Evolutionary conservation across 2,888 invertebrate genomes (phyloP), one percentile per base, ranked within the genome.

Genomic region (Andrena trimmerana): DNA sequence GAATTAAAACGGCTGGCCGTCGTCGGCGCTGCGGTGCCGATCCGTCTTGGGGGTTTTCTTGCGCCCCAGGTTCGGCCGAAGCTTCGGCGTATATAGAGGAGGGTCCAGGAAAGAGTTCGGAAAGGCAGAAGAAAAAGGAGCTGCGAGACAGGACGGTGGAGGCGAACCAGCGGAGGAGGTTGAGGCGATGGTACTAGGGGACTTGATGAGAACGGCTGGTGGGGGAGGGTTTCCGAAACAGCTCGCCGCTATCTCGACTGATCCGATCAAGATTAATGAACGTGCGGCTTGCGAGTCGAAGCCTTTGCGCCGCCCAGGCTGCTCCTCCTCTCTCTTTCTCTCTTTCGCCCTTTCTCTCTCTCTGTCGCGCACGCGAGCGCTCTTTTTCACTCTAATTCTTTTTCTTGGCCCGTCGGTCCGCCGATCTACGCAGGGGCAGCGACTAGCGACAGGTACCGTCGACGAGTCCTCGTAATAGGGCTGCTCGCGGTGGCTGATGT

Each of bases 201-300:
- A 90, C 89, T 91, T 90, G 92, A 90, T 87, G 92, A 89, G 88
- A 90, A 90, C 87, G 90, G 90, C 84, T 87, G 90, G 86, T 89
- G 90, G 89, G 91, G 88, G 90, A 90, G 91, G 93, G 93, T 94
- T 94, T 93, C 93, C 93, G 93, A 94, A 93, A 93, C 93, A 93
- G 92, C 92, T 94, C 93, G 93, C 93, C 92, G 93, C 92, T 93
- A 92, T 93, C 91, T 92, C 92, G 91, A 93, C 94, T 93, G 94
- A 94, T 92, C 93, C 92, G 93, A 94, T 93, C 92, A 94, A 93
- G 93, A 94, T 94, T 94, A 95, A 95, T 95, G 95, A 95, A 95
- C 94, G 92, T 94, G 94, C 94, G 95, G 95, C 95, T 95, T 95
- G 95, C 95, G 95, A 92, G 95, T 93, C 93, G 93, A 92, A 91